Conservation (phyloP, 1,140 invertebrate genomes). For the Latrodectus geometricus region DNA sequence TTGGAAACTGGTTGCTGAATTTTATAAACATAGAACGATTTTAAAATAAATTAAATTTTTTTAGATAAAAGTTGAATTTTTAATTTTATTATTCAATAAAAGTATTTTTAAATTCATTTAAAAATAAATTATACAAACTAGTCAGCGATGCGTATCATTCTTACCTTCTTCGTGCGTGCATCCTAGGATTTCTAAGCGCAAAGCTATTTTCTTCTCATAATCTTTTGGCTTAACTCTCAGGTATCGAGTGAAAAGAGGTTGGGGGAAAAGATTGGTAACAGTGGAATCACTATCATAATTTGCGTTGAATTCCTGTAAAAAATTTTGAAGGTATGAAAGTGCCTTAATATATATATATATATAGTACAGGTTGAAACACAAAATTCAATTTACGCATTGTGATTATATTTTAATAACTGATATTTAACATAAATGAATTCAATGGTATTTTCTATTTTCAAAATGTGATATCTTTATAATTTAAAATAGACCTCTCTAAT, state of each 20-base stretch:
- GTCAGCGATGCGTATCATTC: not conserved
- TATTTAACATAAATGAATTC: too few relatives aligned
- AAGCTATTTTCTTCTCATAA: conserved; percentile 76
- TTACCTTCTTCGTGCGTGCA: conserved; percentile 39
- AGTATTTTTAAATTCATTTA: not conserved
- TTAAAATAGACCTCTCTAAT: too few relatives aligned
- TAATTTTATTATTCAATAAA: not conserved
- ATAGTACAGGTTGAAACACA: too few relatives aligned
- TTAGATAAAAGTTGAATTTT: too few relatives aligned
- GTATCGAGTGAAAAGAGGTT: conserved; percentile 76
- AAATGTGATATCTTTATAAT: too few relatives aligned
- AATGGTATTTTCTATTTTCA: too few relatives aligned
- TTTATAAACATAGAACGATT: too few relatives aligned
- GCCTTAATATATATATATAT: too few relatives aligned
- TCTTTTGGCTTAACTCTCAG: conserved; percentile 77
- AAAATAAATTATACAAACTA: not conserved
- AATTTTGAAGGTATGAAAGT: not conserved
- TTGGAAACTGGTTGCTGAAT: too few relatives aligned
- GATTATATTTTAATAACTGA: too few relatives aligned
- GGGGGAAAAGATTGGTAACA: conserved; percentile 75
- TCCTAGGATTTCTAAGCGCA: conserved; percentile 40
- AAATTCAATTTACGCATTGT: too few relatives aligned
- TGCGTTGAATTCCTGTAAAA: conserved; percentile 60
- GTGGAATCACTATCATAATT: conserved; percentile 67
- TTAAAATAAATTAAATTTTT: too few relatives aligned